Conservation (phyloP, 2,797 vertebrate genomes). For the Adrianichthys oophorus region DNA sequence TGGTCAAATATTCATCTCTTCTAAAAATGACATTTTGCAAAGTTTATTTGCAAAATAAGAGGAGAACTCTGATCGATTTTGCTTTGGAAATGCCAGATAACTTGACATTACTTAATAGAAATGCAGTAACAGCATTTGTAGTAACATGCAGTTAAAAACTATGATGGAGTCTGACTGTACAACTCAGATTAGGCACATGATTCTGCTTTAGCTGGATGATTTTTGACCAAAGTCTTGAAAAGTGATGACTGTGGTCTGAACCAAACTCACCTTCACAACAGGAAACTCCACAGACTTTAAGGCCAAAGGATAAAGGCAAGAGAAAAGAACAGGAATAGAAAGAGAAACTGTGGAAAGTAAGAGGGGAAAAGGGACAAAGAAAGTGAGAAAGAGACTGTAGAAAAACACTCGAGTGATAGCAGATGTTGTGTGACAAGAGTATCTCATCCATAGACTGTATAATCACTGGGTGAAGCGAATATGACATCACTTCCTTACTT, state of each 20-base stretch:
- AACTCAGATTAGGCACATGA: background rate
- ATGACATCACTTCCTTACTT: too few relatives aligned
- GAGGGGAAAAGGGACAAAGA: constrained; percentile 31
- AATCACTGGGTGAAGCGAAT: too few relatives aligned
- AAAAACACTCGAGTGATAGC: constrained; percentile 43
- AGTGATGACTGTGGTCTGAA: constrained; percentile 19
- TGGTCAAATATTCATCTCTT: constrained; percentile 30
- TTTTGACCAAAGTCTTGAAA: constrained; percentile 33
- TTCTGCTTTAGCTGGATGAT: constrained; percentile 1
- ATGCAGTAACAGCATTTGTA: too few relatives aligned
- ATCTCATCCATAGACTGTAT: too few relatives aligned
- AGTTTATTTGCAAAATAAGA: background rate
- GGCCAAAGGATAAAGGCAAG: constrained; percentile 99
- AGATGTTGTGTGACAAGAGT: constrained; percentile 6
- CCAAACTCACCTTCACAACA: constrained; percentile 86
- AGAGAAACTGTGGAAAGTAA: constrained; percentile 87
- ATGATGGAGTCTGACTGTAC: too few relatives aligned
- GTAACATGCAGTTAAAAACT: too few relatives aligned
- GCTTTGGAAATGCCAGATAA: background rate
- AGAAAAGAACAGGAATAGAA: constrained; percentile 99
- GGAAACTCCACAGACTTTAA: constrained; percentile 92
- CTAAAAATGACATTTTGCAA: background rate
- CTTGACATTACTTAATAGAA: too few relatives aligned
- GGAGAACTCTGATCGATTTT: background rate
- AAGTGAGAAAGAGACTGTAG: constrained; percentile 39